A percentile compares a stretch with the other conserved stretches of the same genome.
Evolutionary conservation across 1,140 invertebrate species (phyloP).

Genomic region (Aphis craccivora): DNA sequence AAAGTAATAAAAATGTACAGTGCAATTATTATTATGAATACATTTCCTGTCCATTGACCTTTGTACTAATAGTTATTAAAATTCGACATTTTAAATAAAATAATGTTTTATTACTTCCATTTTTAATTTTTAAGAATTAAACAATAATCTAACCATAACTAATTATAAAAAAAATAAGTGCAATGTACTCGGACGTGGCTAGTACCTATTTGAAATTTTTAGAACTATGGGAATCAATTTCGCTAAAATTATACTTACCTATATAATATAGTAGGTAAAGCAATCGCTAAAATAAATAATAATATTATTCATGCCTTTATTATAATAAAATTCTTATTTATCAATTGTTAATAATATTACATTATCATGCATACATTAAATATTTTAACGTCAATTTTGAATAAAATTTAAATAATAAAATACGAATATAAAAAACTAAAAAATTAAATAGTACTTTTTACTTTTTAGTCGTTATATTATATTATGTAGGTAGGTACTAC

Average conservation of each 20-base stretch:
- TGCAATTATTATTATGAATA: slow-evolving; percentile 1
- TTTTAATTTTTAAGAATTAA: background rate
- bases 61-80: background rate
- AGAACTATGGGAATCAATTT: background rate
- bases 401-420: no score
- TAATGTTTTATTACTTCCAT: background rate
- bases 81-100: slow-evolving; percentile 1
- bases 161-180: background rate
- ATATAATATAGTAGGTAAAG: background rate
- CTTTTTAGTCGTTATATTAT: no score
- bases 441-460: no score
- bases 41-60: background rate
- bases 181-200: background rate
- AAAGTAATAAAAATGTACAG: background rate
- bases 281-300: background rate
- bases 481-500: no score
- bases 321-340: no score
- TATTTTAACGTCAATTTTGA: no score
- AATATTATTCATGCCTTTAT: no score
- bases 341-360: no score
- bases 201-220: background rate
- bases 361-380: no score
- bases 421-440: no score
- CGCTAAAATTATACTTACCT: background rate
- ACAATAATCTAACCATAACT: background rate